Base-by-base conservation (phyloP, 2,797 vertebrate species). In the Etheostoma nigrum region DNA sequence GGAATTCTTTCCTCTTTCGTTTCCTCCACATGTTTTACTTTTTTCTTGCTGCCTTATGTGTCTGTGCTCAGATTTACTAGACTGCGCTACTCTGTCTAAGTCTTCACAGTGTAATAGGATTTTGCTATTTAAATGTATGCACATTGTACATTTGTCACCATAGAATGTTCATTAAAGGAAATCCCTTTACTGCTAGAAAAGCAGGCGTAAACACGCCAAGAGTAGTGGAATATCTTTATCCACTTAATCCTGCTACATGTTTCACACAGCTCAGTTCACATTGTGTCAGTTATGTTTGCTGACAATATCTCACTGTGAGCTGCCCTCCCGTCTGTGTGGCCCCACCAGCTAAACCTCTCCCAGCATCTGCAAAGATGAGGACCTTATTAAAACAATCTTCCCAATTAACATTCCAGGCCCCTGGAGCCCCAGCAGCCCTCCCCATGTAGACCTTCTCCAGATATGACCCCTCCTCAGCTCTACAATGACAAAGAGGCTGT, bases 301-400 rank as follows among this genome's bases (percentile, higher is more conserved):
- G 86, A 88, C 88, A 85, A 82, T 82, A 82, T 88, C 81, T 77
- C 69, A 62, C 81, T 88, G 84, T 82, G 90, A 89, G 74, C 81
- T 72, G 67, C 76, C 83, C 83, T 83, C 74, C 86, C 11, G 70
- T 82, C 87, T 91, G 90, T 89, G 90, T 90, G 89, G 89, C 87
- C 86, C 80, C 84, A 62, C 70, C 44, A 36, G 72, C 82, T 73
- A 82, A 71, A 86, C 64, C 81, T 84, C 87, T 86, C 86, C 82
- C 91, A 85, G 88, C 88, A 88, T 93, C 90, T 90, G 90, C 89
- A 92, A 81, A 86, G 83, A 92, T 88, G 91, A 86, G 92, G 91
- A 88, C 77, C 93, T 94, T 95, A 94, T 94, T 95, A 94, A 94
- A 94, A 94, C 93, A 94, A 94, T 94, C 93, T 94, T 90, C 74